Base-by-base conservation (phyloP, 2,797 vertebrate species). In the Scolopax rusticola region DNA sequence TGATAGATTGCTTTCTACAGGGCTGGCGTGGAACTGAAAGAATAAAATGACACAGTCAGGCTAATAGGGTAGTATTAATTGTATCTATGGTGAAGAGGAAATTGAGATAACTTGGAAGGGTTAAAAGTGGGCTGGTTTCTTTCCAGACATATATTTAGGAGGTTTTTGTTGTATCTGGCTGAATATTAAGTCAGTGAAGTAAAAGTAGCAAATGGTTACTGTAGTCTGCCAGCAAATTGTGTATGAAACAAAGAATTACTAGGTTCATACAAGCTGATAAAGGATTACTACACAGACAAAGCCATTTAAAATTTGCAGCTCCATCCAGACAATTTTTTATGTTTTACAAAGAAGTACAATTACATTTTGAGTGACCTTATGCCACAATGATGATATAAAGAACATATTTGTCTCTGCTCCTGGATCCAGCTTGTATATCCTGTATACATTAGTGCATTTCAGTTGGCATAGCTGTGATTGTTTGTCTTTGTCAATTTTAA, bases 401-500 rank as follows among this genome's bases (percentile, higher is more conserved):
- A 96, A 95, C 80, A 93, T 87, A 98, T 97, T 96, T 96, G 93
- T 97, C 94, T 95, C 73, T 91, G 83, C 91, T 96, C 36, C 79
- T 89, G 78, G 70, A 60, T 88, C 89, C 96, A 90, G 89, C 95
- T 97, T 97, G 85, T 87, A 54, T 89, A 92, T 95, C 86, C 92
- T 53, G 84, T 79, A 89, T 96, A 94, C 74, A 94, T 85, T 96
- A 91, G 84, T 89, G 56, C 70, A 40, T 90, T 97, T 97, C 96
- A 96, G 92, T 94, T 95, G 75, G 60, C 91, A 78, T 96, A 71
- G 87, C 90, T 93, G 33, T 70, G 64, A 67, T 92, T 94, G 83
- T 96, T 95, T 96, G 90, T 97, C 86, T 90, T 79, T 94, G 89
- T 87, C 89, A 97, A 91, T 97, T 95, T 97, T 94, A 96, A 97